Base-by-base conservation (phyloP, 2,113 vertebrate species). In the Hirundichthys speculiger region DNA sequence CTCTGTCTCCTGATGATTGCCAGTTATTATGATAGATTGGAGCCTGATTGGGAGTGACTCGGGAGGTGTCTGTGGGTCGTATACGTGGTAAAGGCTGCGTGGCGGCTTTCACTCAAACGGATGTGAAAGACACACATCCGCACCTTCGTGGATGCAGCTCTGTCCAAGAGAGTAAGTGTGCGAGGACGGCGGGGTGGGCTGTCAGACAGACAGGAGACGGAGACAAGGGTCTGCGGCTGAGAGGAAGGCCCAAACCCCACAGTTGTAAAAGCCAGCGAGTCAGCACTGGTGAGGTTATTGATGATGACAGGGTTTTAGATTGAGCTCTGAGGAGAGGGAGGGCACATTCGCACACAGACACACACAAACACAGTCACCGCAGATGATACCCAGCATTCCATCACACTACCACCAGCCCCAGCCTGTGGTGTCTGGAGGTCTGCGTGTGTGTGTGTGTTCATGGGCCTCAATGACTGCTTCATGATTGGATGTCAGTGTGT, bases 231-330 rank as follows among this genome's bases (percentile, higher is more conserved):
- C 75, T 85, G 74, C 70, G 80, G 79, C 72, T 86, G 68, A 62
- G 75, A 87, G 75, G 73, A 83, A 82, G 77, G 30, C 84, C 78
- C 77, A 80, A 89, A 88, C 80, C 79, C 77, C 74, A 77, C 60
- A 68, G 74, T 75, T 82, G 80, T 87, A 87, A 83, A 88, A 86
- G 86, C 71, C 75, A 66, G 64, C 83, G 84, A 91, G 82, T 91
- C 88, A 91, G 88, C 85, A 88, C 56, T 73, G 73, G 69, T 83
- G 84, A 91, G 86, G 89, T 89, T 89, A 89, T 90, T 89, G 88
- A 89, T 90, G 88, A 90, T 89, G 89, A 90, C 89, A 90, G 88
- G 89, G 88, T 88, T 89, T 90, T 89, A 89, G 85, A 88, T 84
- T 73, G 51, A 80, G 79, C 73, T 56, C 72, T 46, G 62, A 73